Percentiles rank a stretch among this genome's conserved stretches.
Evolutionary conservation across 2,113 vertebrate species (phyloP).

Genomic region (Himantopus leucocephalus): DNA sequence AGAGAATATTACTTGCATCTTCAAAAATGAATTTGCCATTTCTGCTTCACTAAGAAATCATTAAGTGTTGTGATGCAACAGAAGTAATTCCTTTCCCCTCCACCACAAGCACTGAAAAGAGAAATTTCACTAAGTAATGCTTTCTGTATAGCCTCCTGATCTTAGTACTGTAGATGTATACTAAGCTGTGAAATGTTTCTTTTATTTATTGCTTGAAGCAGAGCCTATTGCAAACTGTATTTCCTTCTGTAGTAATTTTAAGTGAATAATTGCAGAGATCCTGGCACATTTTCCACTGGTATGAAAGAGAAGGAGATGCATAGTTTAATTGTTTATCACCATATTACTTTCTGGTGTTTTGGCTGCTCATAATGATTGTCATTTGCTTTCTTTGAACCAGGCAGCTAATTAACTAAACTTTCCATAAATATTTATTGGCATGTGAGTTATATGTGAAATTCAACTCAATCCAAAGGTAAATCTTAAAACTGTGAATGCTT

Average conservation of each 20-base stretch:
- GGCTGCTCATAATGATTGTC: not conserved
- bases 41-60: not conserved
- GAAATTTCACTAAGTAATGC: not conserved
- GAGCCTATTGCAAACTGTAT: not conserved
- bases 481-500: slow-evolving; percentile 18
- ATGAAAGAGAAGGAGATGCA: not conserved
- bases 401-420: slow-evolving; percentile 1
- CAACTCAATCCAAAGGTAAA: not conserved
- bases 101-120: not conserved
- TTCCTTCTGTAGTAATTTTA: slow-evolving; percentile 18
- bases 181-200: not conserved
- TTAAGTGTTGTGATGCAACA: not conserved
- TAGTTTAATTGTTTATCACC: not conserved
- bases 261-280: not conserved
- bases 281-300: not conserved
- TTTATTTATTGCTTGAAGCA: slow-evolving; percentile 21
- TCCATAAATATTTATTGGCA: slow-evolving; percentile 21
- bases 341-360: not conserved
- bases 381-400: slow-evolving; percentile 15
- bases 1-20: not conserved
- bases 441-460: not conserved
- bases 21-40: not conserved
- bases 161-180: not conserved
- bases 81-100: not conserved
- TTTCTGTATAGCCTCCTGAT: not conserved